Evolutionary conservation across 2,888 invertebrate species (phyloP), one percentile per base, ranked within the genome.

Genomic region (Globia sparganii): DNA sequence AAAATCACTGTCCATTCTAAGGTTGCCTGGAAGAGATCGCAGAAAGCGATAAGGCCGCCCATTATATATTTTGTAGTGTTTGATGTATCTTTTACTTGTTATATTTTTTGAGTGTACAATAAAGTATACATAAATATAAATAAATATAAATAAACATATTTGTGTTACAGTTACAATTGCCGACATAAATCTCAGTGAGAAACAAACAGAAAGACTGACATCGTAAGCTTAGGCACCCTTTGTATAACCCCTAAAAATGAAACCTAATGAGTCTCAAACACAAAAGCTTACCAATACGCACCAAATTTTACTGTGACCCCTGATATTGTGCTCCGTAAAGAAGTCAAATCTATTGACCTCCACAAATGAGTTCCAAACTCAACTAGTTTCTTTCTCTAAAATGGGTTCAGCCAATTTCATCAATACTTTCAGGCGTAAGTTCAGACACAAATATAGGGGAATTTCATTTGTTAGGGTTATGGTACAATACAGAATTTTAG

Each of bases 361-460:
- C 53, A 31, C 15, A 84, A 84, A 82, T 68, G 75, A 82, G 84
- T 53, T 84, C 59, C 9, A 68, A 83, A 72, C 78, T 43, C 70
- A 73, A 78, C 58, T 71, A 83, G 59, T 64, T 78, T 79, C 43
- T 59, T 73, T 59, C 43, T 78, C n/a, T 64, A 73, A 79, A 81
- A 79, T 11, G 37, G 59, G 59, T 65, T 49, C 11, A 31, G 56
- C 34, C 81, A 84, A 75, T 84, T 71, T 81, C 46, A 40, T 73
- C 70, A 80, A 53, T 75, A 72, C 56, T 65, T 75, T 80, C 34
- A 18, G 40, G 49, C 37, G 34, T 61, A 59, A 49, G 21, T 80
- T 62, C 53, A n/a, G 56, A 72, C 43, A 65, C 25, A 62, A 83
- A 72, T 71, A 58, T 65, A 64, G 2, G 28, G 6, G 43, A 37